A percentile compares a stretch with the other conserved stretches of the same genome.
These are phyloP conservation scores for Philaethria dido DNA, from an alignment of 2,888 invertebrate genomes.

Conservation along the genomic window DNA sequence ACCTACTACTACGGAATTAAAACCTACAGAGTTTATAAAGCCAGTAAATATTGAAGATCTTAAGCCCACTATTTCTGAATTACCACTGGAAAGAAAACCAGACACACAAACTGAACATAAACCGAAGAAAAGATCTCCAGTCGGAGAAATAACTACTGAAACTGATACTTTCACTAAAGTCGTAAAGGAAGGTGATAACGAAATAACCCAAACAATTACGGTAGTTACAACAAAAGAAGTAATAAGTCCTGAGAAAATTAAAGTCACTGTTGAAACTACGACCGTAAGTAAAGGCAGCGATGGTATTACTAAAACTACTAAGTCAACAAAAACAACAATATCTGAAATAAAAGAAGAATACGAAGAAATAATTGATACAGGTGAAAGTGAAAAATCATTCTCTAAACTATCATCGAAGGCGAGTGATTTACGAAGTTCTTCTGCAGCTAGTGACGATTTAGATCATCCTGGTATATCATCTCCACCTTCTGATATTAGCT, in stretches of 20 bases:
- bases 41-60: constrained; percentile 46
- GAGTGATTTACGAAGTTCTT: constrained; percentile 82
- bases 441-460: constrained; percentile 86
- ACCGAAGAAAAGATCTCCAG: constrained; percentile 70
- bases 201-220: constrained; percentile 76
- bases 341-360: constrained; percentile 79
- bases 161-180: constrained; percentile 76
- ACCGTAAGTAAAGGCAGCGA: constrained; percentile 76
- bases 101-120: constrained; percentile 56
- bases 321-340: constrained; percentile 79
- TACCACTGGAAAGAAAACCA: constrained; percentile 54
- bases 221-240: constrained; percentile 79
- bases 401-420: constrained; percentile 79
- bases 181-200: constrained; percentile 72
- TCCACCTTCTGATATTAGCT: constrained; percentile 86
- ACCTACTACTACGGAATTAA: constrained; percentile 41
- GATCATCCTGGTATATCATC: constrained; percentile 82
- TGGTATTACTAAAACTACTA: constrained; percentile 77
- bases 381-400: constrained; percentile 78
- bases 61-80: constrained; percentile 54
- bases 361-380: constrained; percentile 75
- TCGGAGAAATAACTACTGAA: constrained; percentile 77
- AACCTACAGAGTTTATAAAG: constrained; percentile 1
- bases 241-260: constrained; percentile 77
- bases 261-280: constrained; percentile 76